Evolutionary conservation across 2,113 vertebrate genomes (phyloP).

Genomic region (Physeter macrocephalus): DNA sequence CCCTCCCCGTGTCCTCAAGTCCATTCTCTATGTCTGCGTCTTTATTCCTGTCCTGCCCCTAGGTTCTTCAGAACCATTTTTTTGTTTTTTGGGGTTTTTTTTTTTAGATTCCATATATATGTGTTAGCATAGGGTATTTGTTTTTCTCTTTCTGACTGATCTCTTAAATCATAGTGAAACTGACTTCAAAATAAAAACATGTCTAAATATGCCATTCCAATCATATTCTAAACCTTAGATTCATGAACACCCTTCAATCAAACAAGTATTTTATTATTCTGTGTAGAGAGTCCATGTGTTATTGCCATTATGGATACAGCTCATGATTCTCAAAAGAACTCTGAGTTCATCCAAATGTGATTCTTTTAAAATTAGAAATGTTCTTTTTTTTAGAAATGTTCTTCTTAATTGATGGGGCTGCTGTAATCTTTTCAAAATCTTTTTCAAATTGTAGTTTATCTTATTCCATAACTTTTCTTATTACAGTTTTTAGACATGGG

Average conservation of each 20-base stretch:
- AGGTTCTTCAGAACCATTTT: too few species aligned
- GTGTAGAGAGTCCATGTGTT: neutral
- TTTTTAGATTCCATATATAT: too few species aligned
- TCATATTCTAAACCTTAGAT: conserved; percentile 35
- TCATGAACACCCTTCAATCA: conserved; percentile 33
- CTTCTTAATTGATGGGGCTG: conserved; percentile 1
- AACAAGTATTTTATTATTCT: conserved; percentile 31
- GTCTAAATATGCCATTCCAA: conserved; percentile 49
- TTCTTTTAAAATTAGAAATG: conserved; percentile 49
- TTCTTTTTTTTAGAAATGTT: conserved; percentile 39
- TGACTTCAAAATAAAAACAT: conserved; percentile 62
- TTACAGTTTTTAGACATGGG: conserved; percentile 44
- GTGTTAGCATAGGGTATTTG: too few species aligned
- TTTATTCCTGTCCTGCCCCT: too few species aligned
- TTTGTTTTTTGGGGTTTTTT: too few species aligned
- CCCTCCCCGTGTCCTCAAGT: too few species aligned
- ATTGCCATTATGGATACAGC: neutral
- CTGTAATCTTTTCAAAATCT: conserved; percentile 50
- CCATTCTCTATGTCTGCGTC: too few species aligned
- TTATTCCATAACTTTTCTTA: conserved; percentile 58
- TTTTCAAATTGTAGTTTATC: conserved; percentile 37
- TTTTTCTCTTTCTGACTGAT: too few species aligned
- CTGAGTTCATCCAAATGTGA: neutral
- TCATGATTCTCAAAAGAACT: conserved; percentile 25
- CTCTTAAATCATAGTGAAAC: conserved; percentile 48